Evolutionary conservation across 2,797 vertebrate species (phyloP).

Genomic region (Sebastes itinus): DNA sequence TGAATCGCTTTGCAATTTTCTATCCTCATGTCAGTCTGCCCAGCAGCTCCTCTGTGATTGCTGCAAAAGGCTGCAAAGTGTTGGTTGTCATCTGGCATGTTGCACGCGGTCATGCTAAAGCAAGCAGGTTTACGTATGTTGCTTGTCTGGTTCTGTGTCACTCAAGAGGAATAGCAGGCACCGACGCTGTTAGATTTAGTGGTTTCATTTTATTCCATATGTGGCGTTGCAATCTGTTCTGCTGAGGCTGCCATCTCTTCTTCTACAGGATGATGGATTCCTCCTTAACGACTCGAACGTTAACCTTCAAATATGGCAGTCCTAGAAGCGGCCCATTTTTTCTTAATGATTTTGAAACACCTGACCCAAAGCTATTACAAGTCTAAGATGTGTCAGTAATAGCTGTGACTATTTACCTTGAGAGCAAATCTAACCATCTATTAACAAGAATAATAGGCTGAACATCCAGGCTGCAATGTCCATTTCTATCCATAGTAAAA

Average conservation of each 20-base stretch:
- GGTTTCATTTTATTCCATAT: neutral
- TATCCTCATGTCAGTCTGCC: neutral
- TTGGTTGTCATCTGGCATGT: constrained; percentile 8
- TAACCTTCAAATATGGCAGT: neutral
- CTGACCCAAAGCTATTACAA: neutral
- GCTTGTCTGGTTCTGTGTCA: neutral
- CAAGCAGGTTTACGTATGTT: constrained; percentile 5
- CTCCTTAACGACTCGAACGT: neutral
- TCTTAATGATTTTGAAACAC: neutral
- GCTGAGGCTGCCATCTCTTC: neutral
- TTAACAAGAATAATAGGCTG: neutral
- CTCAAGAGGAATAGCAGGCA: neutral
- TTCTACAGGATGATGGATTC: neutral
- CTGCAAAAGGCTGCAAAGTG: neutral
- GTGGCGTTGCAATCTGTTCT: neutral
- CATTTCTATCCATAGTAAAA: neutral
- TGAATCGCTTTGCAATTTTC: constrained; percentile 14
- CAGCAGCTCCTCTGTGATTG: neutral
- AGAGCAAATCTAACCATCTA: neutral
- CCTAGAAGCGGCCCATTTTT: neutral
- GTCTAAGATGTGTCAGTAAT: neutral
- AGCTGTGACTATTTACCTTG: neutral
- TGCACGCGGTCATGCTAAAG: constrained; percentile 6
- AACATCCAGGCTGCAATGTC: neutral
- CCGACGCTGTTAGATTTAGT: neutral